These are phyloP conservation scores for Artibeus lituratus DNA, from an alignment of 2,797 vertebrate genomes.

Conservation along the genomic window DNA sequence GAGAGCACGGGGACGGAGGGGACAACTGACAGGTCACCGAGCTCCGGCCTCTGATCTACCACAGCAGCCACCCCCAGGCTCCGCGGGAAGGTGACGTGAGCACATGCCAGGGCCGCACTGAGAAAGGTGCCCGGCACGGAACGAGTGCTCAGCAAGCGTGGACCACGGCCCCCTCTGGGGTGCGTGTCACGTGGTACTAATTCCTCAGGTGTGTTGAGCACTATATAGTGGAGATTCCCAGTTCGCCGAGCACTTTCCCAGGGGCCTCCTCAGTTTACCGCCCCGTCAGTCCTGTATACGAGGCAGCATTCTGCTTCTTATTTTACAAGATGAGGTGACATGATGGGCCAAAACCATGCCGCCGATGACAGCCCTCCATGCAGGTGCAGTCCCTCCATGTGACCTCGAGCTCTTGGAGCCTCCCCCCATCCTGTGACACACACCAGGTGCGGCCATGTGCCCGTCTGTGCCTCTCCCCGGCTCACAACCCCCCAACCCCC, in stretches of 20 bases:
- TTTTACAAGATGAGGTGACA: background rate
- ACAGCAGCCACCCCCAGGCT: background rate
- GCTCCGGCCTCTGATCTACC: background rate
- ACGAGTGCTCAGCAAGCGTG: accelerated
- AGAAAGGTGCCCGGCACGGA: background rate
- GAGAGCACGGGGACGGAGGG: background rate
- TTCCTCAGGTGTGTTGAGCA: background rate
- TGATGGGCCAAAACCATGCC: background rate
- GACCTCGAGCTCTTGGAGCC: background rate
- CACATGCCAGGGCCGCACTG: accelerated
- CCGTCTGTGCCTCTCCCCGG: background rate
- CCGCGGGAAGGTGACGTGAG: background rate
- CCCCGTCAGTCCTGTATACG: accelerated
- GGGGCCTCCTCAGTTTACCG: background rate
- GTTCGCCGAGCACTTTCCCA: accelerated
- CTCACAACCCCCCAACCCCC: background rate
- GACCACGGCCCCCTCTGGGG: background rate
- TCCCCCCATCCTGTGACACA: accelerated
- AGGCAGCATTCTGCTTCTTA: background rate
- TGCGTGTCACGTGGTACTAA: accelerated
- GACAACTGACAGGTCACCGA: background rate
- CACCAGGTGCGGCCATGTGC: accelerated
- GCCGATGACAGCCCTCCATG: background rate
- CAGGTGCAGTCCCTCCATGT: background rate
- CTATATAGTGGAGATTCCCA: accelerated